Evolutionary conservation across 2,797 vertebrate species (phyloP), one percentile per base, ranked within the genome.

Genomic region (Ctenosaura bakeri): DNA sequence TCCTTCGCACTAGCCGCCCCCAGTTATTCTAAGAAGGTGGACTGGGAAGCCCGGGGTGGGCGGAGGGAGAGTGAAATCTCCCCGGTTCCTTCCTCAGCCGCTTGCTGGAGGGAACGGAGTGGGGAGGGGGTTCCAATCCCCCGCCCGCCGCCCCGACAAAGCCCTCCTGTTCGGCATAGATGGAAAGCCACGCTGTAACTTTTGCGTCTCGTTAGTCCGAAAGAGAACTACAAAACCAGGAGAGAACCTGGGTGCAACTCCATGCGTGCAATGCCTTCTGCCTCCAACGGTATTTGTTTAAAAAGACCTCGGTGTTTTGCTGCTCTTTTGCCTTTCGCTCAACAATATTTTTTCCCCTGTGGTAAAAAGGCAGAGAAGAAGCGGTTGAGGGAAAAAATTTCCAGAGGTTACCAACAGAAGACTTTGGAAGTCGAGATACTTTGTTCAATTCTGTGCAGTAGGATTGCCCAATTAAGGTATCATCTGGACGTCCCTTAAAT

Each of bases 21-120:
- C 20, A 8, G 18, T 50, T 54, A 38, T 64, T 82, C 18, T 18
- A n/a, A 4, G 38, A 29, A 35, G 38, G 3, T 18, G 29, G 26
- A 9, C 29, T 6, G 79, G 79, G 18, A 50, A 74, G 22, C 20
- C 52, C 24, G 8, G 26, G 1, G 32, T 2, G 3, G 22, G 42
- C 2, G 1, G 16, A 9, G 52, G 0, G 14, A 2, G 24, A 22
- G 18, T 1, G 3, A 6, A 7, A 16, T 4, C 3, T 18, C 5
- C 1, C 2, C 6, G 0, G 42, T 12, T 18, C 42, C 12, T 32
- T 66, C 10, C 26, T 46, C 7, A 5, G 52, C 13, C 35, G 14
- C 69, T 79, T 2, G 1, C 29, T 1, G 14, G 29, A 69, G 50
- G 56, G 29, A 3, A 69, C 73, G 76, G 62, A 59, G 59, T 5